These are phyloP conservation scores for Allolobophora icterica DNA, from an alignment of 2,888 invertebrate species.

Conservation along the genomic window DNA sequence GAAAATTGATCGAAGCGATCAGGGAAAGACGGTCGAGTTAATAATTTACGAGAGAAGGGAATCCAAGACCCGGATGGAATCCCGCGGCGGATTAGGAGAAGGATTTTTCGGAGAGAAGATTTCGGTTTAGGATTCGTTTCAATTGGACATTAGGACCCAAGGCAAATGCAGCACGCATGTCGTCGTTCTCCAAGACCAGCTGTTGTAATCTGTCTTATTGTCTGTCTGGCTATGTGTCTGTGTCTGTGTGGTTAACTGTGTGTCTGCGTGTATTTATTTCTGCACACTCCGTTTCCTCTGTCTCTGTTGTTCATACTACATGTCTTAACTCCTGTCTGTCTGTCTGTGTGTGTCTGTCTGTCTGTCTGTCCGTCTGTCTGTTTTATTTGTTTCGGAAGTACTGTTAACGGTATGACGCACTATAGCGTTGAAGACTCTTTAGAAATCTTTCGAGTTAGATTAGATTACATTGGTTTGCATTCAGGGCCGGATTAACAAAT, in stretches of 20 bases:
- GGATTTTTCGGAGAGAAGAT: not conserved
- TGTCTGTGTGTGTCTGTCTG: no score
- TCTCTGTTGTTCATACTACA: no score
- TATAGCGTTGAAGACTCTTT: no score
- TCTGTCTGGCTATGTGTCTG: not conserved
- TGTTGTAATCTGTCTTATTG: not conserved
- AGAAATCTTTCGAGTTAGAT: no score
- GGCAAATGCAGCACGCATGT: not conserved
- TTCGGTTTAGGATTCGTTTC: not conserved
- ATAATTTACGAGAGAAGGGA: slow-evolving; percentile 5
- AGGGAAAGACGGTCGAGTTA: not conserved
- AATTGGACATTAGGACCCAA: slow-evolving; percentile 17
- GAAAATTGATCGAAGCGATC: slow-evolving; percentile 17
- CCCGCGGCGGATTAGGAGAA: not conserved
- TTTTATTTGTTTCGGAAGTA: no score
- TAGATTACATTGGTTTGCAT: no score
- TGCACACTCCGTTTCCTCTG: not conserved
- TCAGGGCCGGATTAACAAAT: no score
- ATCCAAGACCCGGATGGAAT: not conserved
- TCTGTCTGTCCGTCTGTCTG: no score
- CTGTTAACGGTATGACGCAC: no score
- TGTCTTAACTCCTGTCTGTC: no score
- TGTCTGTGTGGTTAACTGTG: not conserved
- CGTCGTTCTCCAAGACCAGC: not conserved
- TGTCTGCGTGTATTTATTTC: not conserved